Evolutionary conservation across 2,888 invertebrate genomes (phyloP).

Genomic region (Iselma pallidipennis): DNA sequence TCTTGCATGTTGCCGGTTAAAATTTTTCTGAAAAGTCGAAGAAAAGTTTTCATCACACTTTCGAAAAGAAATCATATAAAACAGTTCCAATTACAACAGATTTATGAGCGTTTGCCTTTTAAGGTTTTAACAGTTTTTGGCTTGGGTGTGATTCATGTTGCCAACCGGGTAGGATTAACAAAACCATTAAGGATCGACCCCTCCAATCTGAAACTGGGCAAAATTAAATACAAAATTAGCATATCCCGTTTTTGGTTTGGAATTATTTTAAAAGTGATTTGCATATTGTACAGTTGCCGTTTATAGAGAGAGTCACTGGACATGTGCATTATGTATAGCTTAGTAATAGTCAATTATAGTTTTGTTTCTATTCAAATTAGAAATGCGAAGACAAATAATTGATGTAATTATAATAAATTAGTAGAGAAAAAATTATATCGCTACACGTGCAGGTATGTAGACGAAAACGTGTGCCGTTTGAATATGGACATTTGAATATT

Average conservation of each 20-base stretch:
- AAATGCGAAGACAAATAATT: too few species aligned
- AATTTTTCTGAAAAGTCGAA: too few species aligned
- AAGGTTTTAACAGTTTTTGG: background rate
- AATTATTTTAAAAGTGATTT: background rate
- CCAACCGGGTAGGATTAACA: background rate
- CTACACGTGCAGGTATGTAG: too few species aligned
- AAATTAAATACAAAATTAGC: background rate
- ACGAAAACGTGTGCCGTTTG: too few species aligned
- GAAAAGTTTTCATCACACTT: too few species aligned
- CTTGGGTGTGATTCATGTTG: background rate
- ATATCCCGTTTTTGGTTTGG: background rate
- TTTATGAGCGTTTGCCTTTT: background rate
- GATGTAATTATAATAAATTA: too few species aligned
- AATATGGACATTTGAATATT: too few species aligned
- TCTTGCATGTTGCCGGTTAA: too few species aligned
- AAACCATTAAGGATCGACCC: background rate
- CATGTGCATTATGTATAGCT: background rate
- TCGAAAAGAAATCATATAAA: too few species aligned
- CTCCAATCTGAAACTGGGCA: background rate
- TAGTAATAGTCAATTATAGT: background rate
- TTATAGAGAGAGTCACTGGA: background rate
- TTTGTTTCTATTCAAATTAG: too few species aligned
- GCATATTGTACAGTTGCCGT: background rate
- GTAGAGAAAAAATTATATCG: too few species aligned
- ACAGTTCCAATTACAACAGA: background rate